These are phyloP conservation scores for Chelidonichthys spinosus DNA, from an alignment of 2,797 vertebrate genomes.

Conservation along the genomic window DNA sequence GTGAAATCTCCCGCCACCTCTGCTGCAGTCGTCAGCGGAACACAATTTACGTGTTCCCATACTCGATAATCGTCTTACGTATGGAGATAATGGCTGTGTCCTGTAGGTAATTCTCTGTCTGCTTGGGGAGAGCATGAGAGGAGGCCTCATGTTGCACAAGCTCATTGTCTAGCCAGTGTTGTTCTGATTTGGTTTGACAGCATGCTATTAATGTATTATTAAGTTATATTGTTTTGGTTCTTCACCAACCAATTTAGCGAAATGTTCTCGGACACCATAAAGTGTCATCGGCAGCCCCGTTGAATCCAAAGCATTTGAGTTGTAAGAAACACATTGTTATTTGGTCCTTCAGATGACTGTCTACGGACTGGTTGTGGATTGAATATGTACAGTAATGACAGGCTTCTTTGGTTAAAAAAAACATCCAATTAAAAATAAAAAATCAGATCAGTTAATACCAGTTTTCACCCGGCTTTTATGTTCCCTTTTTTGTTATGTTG, in stretches of 20 bases:
- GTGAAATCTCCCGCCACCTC: conserved; percentile 29
- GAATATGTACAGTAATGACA: conserved; percentile 2
- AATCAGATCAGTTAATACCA: conserved; percentile 21
- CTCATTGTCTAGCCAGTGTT: not conserved
- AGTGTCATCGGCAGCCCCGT: not conserved
- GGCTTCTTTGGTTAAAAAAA: conserved; percentile 1
- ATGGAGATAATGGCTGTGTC: conserved; percentile 46
- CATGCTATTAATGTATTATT: not conserved
- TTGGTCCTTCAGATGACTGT: not conserved
- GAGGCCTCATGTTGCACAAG: not conserved
- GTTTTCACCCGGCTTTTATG: conserved; percentile 25
- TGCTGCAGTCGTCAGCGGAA: conserved; percentile 45
- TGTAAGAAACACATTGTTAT: not conserved
- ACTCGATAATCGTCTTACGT: conserved; percentile 47
- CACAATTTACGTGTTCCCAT: conserved; percentile 36
- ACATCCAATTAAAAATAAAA: not conserved
- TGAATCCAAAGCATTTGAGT: not conserved
- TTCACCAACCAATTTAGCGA: no score
- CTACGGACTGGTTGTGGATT: not conserved
- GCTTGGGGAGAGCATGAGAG: conserved; percentile 1
- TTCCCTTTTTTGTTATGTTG: conserved; percentile 12
- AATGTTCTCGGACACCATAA: no score
- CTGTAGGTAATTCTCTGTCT: conserved; percentile 39
- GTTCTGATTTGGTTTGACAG: not conserved
- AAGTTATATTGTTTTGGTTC: not conserved